These are phyloP conservation scores for Cathartes aura DNA, from an alignment of 2,113 vertebrate species.

Conservation along the genomic window DNA sequence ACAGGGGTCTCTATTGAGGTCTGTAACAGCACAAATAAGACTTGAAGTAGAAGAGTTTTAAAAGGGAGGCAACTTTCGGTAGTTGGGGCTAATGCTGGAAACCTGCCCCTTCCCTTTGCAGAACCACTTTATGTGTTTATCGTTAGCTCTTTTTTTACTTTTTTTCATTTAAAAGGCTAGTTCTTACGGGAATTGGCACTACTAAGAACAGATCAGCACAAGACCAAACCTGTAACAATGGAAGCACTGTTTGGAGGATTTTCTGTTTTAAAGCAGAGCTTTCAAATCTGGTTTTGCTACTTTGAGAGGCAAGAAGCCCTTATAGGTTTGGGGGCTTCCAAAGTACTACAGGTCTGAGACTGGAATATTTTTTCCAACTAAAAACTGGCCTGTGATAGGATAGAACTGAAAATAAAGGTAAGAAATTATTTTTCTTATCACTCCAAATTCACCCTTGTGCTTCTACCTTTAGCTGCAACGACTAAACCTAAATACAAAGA, in stretches of 20 bases:
- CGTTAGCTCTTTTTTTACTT: fast-evolving
- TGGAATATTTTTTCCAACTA: not conserved
- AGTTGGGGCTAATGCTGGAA: not conserved
- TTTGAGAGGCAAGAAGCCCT: not conserved
- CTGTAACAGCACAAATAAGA: not conserved
- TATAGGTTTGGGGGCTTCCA: not conserved
- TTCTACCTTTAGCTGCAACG: not conserved
- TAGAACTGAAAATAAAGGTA: not conserved
- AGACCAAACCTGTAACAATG: not conserved
- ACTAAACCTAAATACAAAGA: not conserved
- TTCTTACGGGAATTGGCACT: not conserved
- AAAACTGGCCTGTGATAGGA: not conserved
- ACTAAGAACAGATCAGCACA: not conserved
- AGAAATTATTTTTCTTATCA: not conserved
- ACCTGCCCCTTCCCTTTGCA: not conserved
- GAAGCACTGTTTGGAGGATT: not conserved
- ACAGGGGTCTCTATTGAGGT: not conserved
- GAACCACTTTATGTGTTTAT: not conserved
- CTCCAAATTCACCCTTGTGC: not conserved
- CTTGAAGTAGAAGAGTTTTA: not conserved
- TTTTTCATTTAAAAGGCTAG: not conserved
- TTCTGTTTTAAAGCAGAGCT: not conserved
- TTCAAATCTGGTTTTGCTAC: not conserved
- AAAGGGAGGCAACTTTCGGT: not conserved
- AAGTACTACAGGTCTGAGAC: not conserved